Evolutionary conservation across 2,797 vertebrate genomes (phyloP).

Genomic region (Oreochromis grahami): DNA sequence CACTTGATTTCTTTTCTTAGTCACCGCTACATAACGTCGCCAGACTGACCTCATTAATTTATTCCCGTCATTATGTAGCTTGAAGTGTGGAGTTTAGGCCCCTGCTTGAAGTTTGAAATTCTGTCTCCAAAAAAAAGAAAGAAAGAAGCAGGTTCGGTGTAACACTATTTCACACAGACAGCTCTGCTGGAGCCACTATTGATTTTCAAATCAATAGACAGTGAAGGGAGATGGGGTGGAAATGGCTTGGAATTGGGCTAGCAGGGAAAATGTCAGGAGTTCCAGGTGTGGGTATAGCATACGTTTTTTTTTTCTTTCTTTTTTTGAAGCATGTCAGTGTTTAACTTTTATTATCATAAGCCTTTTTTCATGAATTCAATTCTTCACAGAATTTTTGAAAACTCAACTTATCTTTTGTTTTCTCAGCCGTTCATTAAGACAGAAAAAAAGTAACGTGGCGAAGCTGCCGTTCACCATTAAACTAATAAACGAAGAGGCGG

Average conservation of each 20-base stretch:
- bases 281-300: constrained; percentile 31
- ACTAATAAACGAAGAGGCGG: not conserved
- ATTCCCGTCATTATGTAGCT: constrained; percentile 37
- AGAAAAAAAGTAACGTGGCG: not conserved
- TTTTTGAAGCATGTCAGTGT: constrained; percentile 22
- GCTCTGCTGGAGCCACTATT: constrained; percentile 67
- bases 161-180: constrained; percentile 42
- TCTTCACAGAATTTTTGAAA: not conserved
- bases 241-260: constrained; percentile 64
- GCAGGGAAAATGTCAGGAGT: constrained; percentile 46
- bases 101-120: constrained; percentile 26
- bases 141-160: constrained; percentile 1
- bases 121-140: not conserved
- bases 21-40: constrained; percentile 31
- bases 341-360: constrained; percentile 14
- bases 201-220: constrained; percentile 80
- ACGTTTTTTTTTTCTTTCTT: not conserved
- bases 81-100: constrained; percentile 5
- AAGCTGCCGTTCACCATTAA: not conserved
- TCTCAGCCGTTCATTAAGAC: not conserved
- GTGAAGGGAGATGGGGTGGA: constrained; percentile 74
- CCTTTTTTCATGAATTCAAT: not conserved
- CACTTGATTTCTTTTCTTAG: constrained; percentile 29
- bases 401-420: not conserved
- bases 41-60: constrained; percentile 60